Conservation (phyloP, 2,797 vertebrate genomes). For the Tolypeutes matacus region DNA sequence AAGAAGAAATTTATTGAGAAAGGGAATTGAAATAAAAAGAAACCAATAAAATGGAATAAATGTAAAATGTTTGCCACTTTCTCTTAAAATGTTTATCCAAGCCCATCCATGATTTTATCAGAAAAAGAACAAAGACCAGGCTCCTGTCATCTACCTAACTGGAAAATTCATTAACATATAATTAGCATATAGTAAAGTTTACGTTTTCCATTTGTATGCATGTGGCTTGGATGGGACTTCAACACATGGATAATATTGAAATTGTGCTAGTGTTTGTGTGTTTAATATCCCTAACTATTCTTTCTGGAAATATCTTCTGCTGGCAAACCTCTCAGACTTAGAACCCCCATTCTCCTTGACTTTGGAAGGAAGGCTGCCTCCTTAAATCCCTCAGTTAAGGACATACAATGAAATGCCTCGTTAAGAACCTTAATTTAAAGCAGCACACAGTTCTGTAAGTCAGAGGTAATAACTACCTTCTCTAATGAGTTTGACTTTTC, state of each 20-base stretch:
- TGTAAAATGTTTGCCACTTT: background rate
- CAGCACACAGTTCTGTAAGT: constrained; percentile 62
- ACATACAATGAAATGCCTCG: constrained; percentile 78
- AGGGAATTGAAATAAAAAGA: background rate
- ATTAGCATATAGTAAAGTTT: constrained; percentile 64
- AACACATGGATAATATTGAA: background rate
- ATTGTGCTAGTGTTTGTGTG: background rate
- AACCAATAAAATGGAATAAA: background rate
- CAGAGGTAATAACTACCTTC: constrained; percentile 73
- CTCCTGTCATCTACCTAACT: background rate
- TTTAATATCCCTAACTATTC: constrained; percentile 18
- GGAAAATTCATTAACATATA: background rate
- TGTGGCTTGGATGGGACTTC: background rate
- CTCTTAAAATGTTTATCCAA: constrained; percentile 42
- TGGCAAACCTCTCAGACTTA: background rate
- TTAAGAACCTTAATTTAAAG: constrained; percentile 80
- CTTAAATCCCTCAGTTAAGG: constrained; percentile 56
- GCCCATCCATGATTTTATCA: background rate
- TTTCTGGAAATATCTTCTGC: constrained; percentile 7
- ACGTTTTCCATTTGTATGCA: constrained; percentile 10
- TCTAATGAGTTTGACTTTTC: constrained; percentile 70
- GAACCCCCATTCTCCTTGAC: background rate
- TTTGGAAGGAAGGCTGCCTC: constrained; percentile 31
- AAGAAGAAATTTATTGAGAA: background rate
- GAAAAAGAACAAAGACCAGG: background rate